Conservation (phyloP, 2,113 vertebrate species). For the Lanius ludovicianus region DNA sequence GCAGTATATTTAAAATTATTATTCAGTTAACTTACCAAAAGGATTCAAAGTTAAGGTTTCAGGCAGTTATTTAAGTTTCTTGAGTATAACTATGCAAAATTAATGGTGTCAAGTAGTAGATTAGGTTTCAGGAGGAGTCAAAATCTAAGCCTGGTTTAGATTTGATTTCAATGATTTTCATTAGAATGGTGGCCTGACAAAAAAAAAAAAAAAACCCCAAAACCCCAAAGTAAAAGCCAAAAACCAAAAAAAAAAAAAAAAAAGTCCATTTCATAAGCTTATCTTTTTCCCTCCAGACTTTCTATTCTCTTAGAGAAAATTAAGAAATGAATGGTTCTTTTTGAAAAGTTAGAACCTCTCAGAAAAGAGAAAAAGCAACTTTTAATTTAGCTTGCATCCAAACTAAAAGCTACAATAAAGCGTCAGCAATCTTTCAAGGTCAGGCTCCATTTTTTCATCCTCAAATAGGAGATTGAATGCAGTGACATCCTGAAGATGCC, state of each 20-base stretch:
- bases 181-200: background rate
- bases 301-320: background rate
- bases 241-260: too few species aligned
- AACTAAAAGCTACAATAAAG: background rate
- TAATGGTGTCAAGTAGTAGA: background rate
- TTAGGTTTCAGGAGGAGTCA: background rate
- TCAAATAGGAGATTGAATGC: background rate
- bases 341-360: background rate
- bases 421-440: background rate
- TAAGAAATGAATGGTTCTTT: background rate
- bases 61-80: background rate
- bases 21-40: background rate
- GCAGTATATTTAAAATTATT: background rate
- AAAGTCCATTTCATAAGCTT: background rate
- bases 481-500: background rate
- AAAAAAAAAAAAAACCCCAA: background rate
- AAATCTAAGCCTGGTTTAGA: background rate
- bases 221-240: background rate
- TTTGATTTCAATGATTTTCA: background rate
- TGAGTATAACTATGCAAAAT: background rate
- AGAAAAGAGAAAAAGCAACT: background rate
- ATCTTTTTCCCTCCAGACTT: background rate
- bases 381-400: background rate
- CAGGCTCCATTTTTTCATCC: background rate
- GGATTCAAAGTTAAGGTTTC: background rate